Percentiles rank a stretch among this genome's conserved stretches.
Evolutionary conservation across 1,140 invertebrate species (phyloP).

Genomic region (Sitobion miscanthi): DNA sequence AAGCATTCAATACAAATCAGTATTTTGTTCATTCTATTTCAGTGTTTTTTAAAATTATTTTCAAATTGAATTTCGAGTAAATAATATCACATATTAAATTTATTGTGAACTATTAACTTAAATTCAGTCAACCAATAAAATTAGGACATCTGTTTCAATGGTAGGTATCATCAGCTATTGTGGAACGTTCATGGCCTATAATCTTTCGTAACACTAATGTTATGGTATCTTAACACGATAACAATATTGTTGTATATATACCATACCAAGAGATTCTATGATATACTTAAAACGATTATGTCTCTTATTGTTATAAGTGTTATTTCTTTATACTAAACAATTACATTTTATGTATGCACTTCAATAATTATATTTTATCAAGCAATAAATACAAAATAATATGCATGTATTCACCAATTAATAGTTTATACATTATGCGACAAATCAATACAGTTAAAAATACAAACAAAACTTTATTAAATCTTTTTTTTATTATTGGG

Average conservation of each 20-base stretch:
- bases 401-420: not conserved
- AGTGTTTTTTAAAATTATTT: not conserved
- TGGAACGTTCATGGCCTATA: not conserved
- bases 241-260: not conserved
- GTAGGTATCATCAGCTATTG: not conserved
- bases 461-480: not conserved
- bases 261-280: not conserved
- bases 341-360: not conserved
- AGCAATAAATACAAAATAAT: not conserved
- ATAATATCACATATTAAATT: not conserved
- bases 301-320: not conserved
- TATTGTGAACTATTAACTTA: not conserved
- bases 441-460: not conserved
- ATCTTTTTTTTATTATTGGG: not conserved
- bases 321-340: not conserved
- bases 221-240: slow-evolving; percentile 17
- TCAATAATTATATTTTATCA: not conserved
- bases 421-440: not conserved
- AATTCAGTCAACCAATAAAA: not conserved
- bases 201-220: not conserved
- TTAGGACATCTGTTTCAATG: not conserved
- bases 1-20: not conserved
- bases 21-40: not conserved
- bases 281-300: not conserved
- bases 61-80: not conserved